Percentiles rank a stretch among this genome's conserved stretches.
phyloP scores from a whole-genome alignment of 2,888 invertebrate species.

The Steromphala cineraria region DNA sequence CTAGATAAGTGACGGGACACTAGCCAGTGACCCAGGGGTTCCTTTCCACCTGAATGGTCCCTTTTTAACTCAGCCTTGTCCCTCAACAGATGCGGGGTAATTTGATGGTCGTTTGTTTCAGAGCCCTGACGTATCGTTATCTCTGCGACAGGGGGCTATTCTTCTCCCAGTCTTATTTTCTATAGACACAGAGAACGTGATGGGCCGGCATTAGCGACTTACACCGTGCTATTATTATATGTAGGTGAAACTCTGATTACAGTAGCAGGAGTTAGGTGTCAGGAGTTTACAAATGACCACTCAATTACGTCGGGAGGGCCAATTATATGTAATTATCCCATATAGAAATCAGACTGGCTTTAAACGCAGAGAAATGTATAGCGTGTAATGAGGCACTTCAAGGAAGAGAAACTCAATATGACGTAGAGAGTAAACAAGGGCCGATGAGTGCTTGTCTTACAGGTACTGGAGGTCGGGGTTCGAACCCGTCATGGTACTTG shows the following conservation, averaged over 20 bases:
- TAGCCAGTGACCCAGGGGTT: background rate
- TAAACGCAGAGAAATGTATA: background rate
- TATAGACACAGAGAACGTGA: background rate
- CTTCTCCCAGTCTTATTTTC: slow-evolving; percentile 2
- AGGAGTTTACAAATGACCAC: slow-evolving; percentile 4
- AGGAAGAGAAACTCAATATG: background rate
- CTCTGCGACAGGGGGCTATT: slow-evolving; percentile 8
- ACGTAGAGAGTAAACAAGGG: background rate
- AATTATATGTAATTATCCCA: slow-evolving; percentile 11
- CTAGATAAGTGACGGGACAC: background rate
- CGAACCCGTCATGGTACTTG: background rate
- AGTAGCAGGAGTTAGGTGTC: background rate
- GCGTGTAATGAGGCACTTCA: slow-evolving; percentile 6
- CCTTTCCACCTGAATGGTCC: background rate
- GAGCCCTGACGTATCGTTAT: background rate
- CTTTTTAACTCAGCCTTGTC: background rate
- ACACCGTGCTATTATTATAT: slow-evolving; percentile 4
- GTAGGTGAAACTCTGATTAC: slow-evolving; percentile 1
- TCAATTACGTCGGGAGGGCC: slow-evolving; percentile 5
- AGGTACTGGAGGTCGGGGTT: background rate
- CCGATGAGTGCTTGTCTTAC: background rate
- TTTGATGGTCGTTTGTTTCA: slow-evolving; percentile 15
- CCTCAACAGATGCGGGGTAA: slow-evolving; percentile 14
- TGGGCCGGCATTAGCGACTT: slow-evolving; percentile 1
- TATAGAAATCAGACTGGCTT: slow-evolving; percentile 14